Evolutionary conservation across 2,113 vertebrate genomes (phyloP).

Genomic region (Gorsachius goisagi): DNA sequence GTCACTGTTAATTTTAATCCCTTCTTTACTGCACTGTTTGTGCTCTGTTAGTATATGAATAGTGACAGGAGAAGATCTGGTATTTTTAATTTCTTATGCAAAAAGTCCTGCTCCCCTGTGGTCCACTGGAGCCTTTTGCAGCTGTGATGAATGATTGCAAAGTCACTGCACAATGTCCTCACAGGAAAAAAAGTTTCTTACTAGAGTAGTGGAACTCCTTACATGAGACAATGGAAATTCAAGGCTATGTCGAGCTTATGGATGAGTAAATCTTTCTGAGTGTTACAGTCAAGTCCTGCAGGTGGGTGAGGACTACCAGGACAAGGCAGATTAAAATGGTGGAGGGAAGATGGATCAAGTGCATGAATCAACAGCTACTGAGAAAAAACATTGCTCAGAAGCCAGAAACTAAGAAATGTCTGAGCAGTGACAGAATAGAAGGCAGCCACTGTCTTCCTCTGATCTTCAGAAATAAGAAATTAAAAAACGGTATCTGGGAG

Average conservation of each 20-base stretch:
- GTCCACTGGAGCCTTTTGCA: neutral
- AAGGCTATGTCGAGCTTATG: neutral
- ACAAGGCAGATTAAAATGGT: neutral
- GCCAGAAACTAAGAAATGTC: neutral
- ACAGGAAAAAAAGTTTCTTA: neutral
- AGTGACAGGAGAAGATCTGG: neutral
- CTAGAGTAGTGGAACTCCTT: neutral
- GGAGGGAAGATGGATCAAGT: neutral
- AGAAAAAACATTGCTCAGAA: neutral
- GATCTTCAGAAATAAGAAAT: neutral
- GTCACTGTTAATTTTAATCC: neutral
- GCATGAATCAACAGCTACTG: neutral
- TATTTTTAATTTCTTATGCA: neutral
- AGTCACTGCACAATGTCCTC: neutral
- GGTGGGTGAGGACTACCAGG: neutral
- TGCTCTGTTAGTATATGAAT: neutral
- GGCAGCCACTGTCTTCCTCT: neutral
- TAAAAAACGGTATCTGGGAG: neutral
- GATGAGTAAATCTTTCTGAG: neutral
- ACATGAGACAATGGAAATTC: neutral
- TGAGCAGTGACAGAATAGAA: neutral
- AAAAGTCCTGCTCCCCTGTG: neutral
- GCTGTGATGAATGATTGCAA: neutral
- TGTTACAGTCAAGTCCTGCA: neutral
- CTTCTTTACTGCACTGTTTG: neutral